These are phyloP conservation scores for Athetis lepigone DNA, from an alignment of 2,888 invertebrate species.

Conservation along the genomic window DNA sequence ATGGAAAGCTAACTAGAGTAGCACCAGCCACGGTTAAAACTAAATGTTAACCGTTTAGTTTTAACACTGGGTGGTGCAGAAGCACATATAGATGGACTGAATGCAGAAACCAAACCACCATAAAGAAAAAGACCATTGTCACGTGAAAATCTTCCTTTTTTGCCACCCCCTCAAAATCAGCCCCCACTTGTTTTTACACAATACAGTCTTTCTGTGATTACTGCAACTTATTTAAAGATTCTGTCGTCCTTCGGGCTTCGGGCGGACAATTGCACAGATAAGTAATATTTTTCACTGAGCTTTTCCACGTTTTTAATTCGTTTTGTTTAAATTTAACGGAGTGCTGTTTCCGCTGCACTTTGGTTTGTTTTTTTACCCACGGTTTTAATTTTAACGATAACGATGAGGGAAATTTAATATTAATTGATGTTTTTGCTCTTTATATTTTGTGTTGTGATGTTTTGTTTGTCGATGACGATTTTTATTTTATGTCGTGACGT, in stretches of 20 bases:
- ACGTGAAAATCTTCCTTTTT: not conserved
- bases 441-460: not conserved
- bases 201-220: slow-evolving; percentile 53
- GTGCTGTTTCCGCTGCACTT: slow-evolving; percentile 68
- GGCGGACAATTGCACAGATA: slow-evolving; percentile 71
- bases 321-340: slow-evolving; percentile 65
- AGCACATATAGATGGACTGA: no score
- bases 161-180: slow-evolving; percentile 14
- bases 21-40: no score
- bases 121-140: not conserved
- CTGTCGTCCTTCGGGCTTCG: slow-evolving; percentile 65
- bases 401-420: slow-evolving; percentile 18
- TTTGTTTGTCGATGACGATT: no score
- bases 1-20: no score
- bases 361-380: slow-evolving; percentile 48
- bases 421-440: slow-evolving; percentile 35
- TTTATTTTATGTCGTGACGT: no score
- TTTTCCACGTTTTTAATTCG: slow-evolving; percentile 66
- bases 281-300: slow-evolving; percentile 59
- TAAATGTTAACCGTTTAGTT: no score
- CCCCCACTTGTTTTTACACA: slow-evolving; percentile 20
- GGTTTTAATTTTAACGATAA: slow-evolving; percentile 43
- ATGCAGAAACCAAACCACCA: no score
- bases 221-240: slow-evolving; percentile 66
- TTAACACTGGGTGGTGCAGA: no score